Percentiles rank a stretch among this genome's conserved stretches.
Conservation (phyloP, 2,113 vertebrate species). For the Muntiacus muntjak region DNA sequence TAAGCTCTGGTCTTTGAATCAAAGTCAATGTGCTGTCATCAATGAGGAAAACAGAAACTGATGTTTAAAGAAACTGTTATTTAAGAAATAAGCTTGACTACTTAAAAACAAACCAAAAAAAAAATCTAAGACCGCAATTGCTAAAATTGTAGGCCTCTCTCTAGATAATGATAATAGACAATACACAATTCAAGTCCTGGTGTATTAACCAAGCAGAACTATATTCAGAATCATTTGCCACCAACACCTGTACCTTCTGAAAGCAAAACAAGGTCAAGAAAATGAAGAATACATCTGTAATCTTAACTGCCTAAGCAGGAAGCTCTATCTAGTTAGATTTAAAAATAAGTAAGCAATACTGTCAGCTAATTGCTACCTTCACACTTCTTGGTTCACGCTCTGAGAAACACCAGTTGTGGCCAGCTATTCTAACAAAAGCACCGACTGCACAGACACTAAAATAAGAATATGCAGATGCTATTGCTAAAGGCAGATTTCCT, state of each 20-base stretch:
- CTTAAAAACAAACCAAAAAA: background rate
- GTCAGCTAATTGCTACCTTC: slow-evolving; percentile 39
- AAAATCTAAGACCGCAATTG: background rate
- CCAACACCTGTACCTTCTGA: slow-evolving; percentile 39
- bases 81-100: background rate
- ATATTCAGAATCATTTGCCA: slow-evolving; percentile 59
- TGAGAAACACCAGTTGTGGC: background rate
- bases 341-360: slow-evolving; percentile 47
- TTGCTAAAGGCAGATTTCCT: background rate
- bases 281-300: slow-evolving; percentile 63
- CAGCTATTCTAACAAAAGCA: background rate
- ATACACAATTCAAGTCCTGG: background rate
- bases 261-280: slow-evolving; percentile 42
- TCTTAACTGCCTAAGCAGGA: slow-evolving; percentile 59
- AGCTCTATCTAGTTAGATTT: slow-evolving; percentile 48
- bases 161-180: background rate
- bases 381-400: slow-evolving; percentile 34
- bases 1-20: background rate
- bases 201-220: background rate
- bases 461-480: background rate
- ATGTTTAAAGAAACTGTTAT: background rate
- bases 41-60: background rate
- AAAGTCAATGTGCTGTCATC: background rate
- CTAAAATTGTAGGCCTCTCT: background rate
- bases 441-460: background rate